phyloP scores from a whole-genome alignment of 2,888 invertebrate species.

The Parnassius orleans region DNA sequence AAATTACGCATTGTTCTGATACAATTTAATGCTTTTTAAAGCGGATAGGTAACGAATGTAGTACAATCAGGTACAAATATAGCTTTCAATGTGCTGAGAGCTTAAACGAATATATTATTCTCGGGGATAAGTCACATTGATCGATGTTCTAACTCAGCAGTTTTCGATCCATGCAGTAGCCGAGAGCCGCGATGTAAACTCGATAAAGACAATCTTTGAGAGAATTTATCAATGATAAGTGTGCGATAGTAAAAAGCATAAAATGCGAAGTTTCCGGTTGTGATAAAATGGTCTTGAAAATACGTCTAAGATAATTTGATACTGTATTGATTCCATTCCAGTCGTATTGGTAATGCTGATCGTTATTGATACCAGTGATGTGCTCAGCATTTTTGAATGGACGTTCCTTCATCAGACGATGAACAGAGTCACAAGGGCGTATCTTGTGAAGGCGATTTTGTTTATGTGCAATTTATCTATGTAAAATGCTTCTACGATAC shows the following conservation, averaged over 20 bases:
- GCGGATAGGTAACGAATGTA: conserved; percentile 1
- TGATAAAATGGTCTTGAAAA: background rate
- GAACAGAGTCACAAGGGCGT: background rate
- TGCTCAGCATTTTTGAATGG: too few species aligned
- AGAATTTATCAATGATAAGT: conserved; percentile 41
- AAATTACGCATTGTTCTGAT: conserved; percentile 3
- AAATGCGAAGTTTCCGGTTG: background rate
- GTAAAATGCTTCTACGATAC: too few species aligned
- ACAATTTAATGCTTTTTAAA: conserved; percentile 21
- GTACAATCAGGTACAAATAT: conserved; percentile 19
- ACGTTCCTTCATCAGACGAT: background rate
- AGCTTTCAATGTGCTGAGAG: conserved; percentile 37
- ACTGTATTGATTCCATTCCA: too few species aligned
- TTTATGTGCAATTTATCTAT: too few species aligned
- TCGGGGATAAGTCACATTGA: conserved; percentile 61
- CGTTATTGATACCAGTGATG: too few species aligned
- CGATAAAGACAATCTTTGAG: conserved; percentile 46
- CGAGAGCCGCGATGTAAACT: conserved; percentile 43
- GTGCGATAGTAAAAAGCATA: conserved; percentile 3
- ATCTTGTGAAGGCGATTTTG: background rate
- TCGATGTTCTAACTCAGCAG: conserved; percentile 75
- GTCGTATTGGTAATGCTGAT: too few species aligned
- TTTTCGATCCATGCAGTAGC: conserved; percentile 71
- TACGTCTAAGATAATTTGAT: too few species aligned
- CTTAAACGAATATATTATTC: conserved; percentile 44